Percentiles rank a stretch among this genome's conserved stretches.
Evolutionary conservation across 2,888 invertebrate genomes (phyloP).

Genomic region (Phlogophora meticulosa): DNA sequence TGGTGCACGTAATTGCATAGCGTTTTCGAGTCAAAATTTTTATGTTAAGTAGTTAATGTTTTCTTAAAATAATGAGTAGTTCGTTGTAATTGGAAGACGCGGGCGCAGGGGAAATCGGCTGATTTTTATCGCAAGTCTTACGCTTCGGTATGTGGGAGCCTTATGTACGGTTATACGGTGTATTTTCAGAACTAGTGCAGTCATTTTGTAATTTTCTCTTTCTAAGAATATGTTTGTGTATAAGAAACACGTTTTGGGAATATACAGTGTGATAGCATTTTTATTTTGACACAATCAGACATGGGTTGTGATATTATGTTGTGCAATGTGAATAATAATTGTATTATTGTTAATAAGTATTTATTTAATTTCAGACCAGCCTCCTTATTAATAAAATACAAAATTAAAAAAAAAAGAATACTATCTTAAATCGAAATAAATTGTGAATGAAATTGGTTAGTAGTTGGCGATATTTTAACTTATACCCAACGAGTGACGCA

Average conservation of each 20-base stretch:
- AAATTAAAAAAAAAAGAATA: too few species aligned
- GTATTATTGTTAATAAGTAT: too few species aligned
- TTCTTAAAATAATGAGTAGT: constrained; percentile 85
- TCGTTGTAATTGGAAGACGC: constrained; percentile 72
- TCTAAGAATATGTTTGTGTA: too few species aligned
- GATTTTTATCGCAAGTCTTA: constrained; percentile 71
- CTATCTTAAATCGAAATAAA: too few species aligned
- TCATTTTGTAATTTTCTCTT: background rate
- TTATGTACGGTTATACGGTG: constrained; percentile 40
- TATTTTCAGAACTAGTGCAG: background rate
- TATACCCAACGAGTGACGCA: too few species aligned
- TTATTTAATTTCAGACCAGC: too few species aligned
- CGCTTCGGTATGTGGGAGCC: constrained; percentile 52
- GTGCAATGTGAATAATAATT: too few species aligned
- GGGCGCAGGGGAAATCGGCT: constrained; percentile 70
- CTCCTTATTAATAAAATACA: too few species aligned
- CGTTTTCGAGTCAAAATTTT: constrained; percentile 82
- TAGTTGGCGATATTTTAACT: too few species aligned
- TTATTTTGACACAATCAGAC: background rate
- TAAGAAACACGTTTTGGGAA: background rate
- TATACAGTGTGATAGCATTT: too few species aligned
- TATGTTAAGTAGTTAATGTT: constrained; percentile 83
- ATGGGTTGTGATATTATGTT: too few species aligned
- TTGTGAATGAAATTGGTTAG: too few species aligned
- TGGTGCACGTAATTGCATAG: constrained; percentile 82